These are phyloP conservation scores for Varanus salvator DNA, from an alignment of 2,113 vertebrate species.

Conservation along the genomic window DNA sequence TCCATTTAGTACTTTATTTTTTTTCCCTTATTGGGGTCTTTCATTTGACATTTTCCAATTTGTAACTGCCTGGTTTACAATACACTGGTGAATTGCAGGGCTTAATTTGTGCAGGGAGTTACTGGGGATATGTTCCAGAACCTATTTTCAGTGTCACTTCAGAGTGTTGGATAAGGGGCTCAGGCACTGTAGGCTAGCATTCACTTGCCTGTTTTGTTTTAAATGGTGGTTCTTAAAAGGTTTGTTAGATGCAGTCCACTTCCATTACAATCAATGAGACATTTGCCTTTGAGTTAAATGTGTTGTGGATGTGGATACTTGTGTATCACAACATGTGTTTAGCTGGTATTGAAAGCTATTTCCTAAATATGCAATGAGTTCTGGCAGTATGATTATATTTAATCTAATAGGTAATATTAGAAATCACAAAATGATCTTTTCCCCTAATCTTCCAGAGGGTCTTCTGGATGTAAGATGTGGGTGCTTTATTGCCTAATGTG, in stretches of 20 bases:
- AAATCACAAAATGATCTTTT: background rate
- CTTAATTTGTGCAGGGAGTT: background rate
- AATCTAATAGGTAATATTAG: background rate
- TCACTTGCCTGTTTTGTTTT: background rate
- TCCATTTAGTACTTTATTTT: background rate
- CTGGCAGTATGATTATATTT: background rate
- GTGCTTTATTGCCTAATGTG: background rate
- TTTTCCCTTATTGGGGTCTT: background rate
- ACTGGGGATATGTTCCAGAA: background rate
- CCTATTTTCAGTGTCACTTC: background rate
- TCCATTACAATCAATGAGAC: background rate
- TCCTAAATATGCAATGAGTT: background rate
- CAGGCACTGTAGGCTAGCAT: background rate
- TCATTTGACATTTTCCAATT: background rate
- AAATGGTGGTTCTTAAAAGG: background rate
- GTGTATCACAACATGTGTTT: background rate
- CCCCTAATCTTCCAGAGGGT: background rate
- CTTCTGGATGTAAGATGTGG: background rate
- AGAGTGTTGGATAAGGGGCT: background rate
- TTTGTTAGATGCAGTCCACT: background rate
- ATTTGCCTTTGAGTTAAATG: background rate
- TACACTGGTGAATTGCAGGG: background rate
- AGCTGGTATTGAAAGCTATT: too few relatives aligned
- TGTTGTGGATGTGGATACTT: background rate
- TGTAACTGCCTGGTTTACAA: background rate